These are phyloP conservation scores for Miopithecus talapoin DNA, from an alignment of 2,797 vertebrate genomes.

Conservation along the genomic window DNA sequence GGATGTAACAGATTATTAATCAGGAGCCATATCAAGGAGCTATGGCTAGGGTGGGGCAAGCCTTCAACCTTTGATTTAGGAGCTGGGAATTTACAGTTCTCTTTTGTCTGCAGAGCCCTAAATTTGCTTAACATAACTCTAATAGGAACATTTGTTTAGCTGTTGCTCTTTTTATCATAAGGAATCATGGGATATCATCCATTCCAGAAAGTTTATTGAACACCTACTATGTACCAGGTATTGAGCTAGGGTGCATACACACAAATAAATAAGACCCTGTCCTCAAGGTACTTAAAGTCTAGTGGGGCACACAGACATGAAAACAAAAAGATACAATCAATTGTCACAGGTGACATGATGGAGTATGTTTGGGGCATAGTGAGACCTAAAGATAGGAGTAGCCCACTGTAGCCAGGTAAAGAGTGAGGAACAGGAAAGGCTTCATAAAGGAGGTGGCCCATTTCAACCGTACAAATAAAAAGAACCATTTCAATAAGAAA, in stretches of 20 bases:
- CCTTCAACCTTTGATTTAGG: conserved; percentile 77
- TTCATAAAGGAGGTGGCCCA: not conserved
- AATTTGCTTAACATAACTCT: conserved; percentile 68
- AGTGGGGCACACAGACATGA: not conserved
- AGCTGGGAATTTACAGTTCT: conserved; percentile 75
- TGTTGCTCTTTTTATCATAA: conserved; percentile 42
- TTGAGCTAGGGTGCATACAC: not conserved
- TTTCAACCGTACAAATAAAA: conserved; percentile 30
- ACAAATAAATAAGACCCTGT: not conserved
- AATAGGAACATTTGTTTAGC: conserved; percentile 53
- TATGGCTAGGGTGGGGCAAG: conserved; percentile 70
- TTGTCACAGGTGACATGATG: not conserved
- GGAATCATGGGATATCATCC: conserved; percentile 53
- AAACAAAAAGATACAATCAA: not conserved
- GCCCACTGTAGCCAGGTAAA: not conserved
- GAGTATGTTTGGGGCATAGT: not conserved
- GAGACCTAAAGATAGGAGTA: not conserved
- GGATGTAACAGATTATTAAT: conserved; percentile 81
- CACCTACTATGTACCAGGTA: not conserved
- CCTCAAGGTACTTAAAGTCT: not conserved
- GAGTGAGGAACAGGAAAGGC: not conserved
- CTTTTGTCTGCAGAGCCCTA: conserved; percentile 65
- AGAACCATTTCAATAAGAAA: not conserved
- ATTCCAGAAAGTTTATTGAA: conserved; percentile 21
- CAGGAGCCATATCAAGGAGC: conserved; percentile 76